A percentile compares a stretch with the other conserved stretches of the same genome.
Evolutionary conservation across 2,888 invertebrate species (phyloP).

Genomic region (Rhogogaster chlorosoma): DNA sequence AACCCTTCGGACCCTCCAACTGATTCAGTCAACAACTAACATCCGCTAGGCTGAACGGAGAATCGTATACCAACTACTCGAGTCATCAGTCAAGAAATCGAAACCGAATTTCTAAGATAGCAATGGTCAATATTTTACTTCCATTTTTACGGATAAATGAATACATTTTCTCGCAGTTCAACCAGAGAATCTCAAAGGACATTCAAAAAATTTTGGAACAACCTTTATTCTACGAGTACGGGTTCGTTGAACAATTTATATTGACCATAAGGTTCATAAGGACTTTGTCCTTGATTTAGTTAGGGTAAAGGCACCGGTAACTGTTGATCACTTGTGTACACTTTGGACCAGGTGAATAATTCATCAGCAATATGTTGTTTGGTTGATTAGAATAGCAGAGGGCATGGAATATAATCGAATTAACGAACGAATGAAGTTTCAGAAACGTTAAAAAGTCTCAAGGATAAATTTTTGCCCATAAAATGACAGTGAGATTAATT

Average conservation of each 20-base stretch:
- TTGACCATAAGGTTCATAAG: background rate
- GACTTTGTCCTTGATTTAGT: background rate
- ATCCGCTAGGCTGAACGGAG: background rate
- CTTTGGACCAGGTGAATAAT: background rate
- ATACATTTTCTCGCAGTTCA: background rate
- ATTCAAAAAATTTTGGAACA: background rate
- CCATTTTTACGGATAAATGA: background rate
- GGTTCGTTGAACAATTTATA: background rate
- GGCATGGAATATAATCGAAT: background rate
- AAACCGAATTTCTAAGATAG: background rate
- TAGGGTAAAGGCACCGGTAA: background rate
- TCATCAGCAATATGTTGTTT: background rate
- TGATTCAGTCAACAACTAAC: background rate
- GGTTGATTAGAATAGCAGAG: background rate
- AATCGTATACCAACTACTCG: background rate
- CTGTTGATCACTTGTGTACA: constrained; percentile 15
- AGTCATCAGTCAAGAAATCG: background rate
- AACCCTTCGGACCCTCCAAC: background rate
- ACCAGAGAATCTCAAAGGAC: background rate
- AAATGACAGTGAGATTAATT: no score
- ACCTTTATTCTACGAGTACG: background rate
- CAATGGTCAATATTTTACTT: background rate
- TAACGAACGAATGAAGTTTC: background rate
- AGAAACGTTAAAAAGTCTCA: no score
- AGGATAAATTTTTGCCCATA: no score